Conservation (phyloP, 2,888 invertebrate genomes). For the Isoperla grammatica region DNA sequence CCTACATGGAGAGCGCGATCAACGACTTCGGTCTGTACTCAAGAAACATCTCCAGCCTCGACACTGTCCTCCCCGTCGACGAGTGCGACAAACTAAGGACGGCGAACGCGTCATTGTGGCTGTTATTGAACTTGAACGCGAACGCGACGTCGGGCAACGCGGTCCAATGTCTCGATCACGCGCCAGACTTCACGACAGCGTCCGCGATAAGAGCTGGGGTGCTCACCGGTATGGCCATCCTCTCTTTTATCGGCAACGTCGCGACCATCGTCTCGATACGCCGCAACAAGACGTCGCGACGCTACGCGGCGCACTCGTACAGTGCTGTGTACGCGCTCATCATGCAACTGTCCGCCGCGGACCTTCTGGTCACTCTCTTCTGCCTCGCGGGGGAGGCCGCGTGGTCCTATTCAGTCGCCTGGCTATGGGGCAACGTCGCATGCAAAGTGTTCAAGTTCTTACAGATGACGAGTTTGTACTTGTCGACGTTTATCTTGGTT, state of each 20-base stretch:
- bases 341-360: constrained; percentile 75
- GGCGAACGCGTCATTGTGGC: neutral
- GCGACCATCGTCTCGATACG: constrained; percentile 69
- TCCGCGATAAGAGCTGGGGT: constrained; percentile 61
- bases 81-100: constrained; percentile 13
- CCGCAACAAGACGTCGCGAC: constrained; percentile 33
- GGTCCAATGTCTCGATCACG: constrained; percentile 49
- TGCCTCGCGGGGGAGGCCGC: constrained; percentile 75
- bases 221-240: constrained; percentile 60
- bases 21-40: constrained; percentile 2
- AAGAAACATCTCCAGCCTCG: neutral
- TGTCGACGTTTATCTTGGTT: constrained; percentile 77
- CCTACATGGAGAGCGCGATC: neutral
- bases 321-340: constrained; percentile 71
- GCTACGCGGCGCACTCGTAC: constrained; percentile 53
- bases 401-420: constrained; percentile 75
- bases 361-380: constrained; percentile 73
- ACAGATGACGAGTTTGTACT: constrained; percentile 75
- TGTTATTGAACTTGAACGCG: neutral
- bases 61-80: neutral
- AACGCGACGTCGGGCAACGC: neutral
- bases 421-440: constrained; percentile 69
- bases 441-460: constrained; percentile 77
- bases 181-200: constrained; percentile 45
- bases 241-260: constrained; percentile 68